These are phyloP conservation scores for Octonoba sinensis DNA, from an alignment of 2,888 invertebrate species.

Conservation along the genomic window DNA sequence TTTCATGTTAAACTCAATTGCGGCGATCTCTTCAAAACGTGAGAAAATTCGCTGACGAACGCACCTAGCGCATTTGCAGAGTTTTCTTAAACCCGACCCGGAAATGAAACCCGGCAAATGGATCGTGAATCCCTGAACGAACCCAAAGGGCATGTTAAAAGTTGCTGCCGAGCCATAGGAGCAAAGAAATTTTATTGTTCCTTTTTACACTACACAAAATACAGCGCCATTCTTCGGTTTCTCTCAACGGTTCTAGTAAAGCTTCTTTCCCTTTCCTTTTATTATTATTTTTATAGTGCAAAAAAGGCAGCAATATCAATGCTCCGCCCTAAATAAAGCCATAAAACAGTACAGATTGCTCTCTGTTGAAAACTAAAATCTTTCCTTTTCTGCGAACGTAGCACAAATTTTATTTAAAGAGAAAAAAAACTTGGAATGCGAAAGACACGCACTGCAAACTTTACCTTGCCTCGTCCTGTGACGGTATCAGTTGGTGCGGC, in stretches of 20 bases:
- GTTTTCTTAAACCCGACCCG: background rate
- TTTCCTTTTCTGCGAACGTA: background rate
- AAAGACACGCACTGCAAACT: no score
- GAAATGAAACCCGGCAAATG: constrained; percentile 37
- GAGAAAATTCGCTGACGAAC: background rate
- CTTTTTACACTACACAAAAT: constrained; percentile 10
- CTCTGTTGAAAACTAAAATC: constrained; percentile 22
- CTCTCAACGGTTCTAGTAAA: background rate
- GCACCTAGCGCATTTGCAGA: background rate
- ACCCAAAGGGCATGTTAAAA: background rate
- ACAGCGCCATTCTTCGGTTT: background rate
- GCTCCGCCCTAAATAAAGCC: constrained; percentile 31
- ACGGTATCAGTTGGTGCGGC: no score
- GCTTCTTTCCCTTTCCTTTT: constrained; percentile 4
- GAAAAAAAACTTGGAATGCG: no score
- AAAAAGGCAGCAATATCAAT: background rate
- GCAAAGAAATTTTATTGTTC: constrained; percentile 38
- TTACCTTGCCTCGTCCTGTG: no score
- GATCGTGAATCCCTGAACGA: constrained; percentile 37
- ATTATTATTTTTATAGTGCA: background rate
- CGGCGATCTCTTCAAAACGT: background rate
- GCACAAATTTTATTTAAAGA: no score
- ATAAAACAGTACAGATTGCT: constrained; percentile 37
- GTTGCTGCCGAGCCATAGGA: constrained; percentile 1
- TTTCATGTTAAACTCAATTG: background rate